Evolutionary conservation across 2,113 vertebrate genomes (phyloP).

Genomic region (Notothenia coriiceps): DNA sequence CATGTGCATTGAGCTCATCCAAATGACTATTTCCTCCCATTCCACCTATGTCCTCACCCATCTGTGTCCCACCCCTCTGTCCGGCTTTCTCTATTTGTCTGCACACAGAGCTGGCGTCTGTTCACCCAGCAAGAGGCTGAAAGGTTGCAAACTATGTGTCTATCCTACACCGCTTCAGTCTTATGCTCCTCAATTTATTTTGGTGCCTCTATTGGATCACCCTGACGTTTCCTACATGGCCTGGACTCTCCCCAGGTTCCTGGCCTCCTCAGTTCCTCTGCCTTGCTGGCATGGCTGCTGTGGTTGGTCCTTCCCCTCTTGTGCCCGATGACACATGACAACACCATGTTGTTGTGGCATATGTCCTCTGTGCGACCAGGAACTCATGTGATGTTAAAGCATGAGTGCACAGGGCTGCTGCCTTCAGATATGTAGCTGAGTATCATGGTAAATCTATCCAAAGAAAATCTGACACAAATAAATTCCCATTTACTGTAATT

Average conservation of each 20-base stretch:
- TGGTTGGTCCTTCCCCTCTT: conserved; percentile 24
- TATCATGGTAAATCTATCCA: conserved; percentile 1
- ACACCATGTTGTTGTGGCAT: conserved; percentile 59
- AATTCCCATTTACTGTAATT: background rate
- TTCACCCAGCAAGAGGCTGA: conserved; percentile 33
- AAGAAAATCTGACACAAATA: background rate
- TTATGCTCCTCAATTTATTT: background rate
- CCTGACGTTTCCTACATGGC: conserved; percentile 20
- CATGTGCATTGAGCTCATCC: background rate
- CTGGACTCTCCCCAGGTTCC: conserved; percentile 33
- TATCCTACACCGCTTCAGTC: conserved; percentile 8
- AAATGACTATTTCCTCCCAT: background rate
- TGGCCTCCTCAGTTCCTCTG: conserved; percentile 39
- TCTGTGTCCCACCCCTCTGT: conserved; percentile 26
- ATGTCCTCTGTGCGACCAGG: conserved; percentile 49
- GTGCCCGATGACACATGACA: conserved; percentile 46
- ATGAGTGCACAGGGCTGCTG: conserved; percentile 4
- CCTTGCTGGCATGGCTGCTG: conserved; percentile 14
- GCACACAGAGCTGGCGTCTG: conserved; percentile 33
- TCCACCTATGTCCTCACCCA: conserved; percentile 7
- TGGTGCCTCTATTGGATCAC: background rate
- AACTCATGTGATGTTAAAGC: conserved; percentile 30
- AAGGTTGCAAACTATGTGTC: conserved; percentile 29
- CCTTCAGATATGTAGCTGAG: conserved; percentile 12
- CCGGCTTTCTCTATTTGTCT: conserved; percentile 11